A percentile compares a stretch with the other conserved stretches of the same genome.
These are phyloP conservation scores for Rhinopithecus roxellana DNA, from an alignment of 2,113 vertebrate species.

Conservation along the genomic window DNA sequence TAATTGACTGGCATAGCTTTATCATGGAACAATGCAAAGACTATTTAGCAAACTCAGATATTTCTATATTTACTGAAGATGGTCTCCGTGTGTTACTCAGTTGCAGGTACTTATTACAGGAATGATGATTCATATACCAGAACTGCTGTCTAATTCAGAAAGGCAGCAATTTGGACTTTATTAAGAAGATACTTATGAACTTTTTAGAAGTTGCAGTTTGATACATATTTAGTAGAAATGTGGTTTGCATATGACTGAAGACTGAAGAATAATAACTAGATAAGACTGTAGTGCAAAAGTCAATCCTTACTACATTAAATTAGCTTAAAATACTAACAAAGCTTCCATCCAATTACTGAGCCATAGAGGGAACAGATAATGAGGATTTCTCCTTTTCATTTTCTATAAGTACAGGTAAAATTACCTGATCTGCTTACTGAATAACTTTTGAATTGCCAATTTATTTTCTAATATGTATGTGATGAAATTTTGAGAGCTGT, in stretches of 20 bases:
- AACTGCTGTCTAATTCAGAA: conserved; percentile 55
- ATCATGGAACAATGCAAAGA: conserved; percentile 48
- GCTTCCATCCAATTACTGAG: conserved; percentile 24
- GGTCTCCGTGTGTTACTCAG: conserved; percentile 59
- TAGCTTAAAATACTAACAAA: conserved; percentile 43
- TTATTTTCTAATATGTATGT: conserved; percentile 8
- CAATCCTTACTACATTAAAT: conserved; percentile 12
- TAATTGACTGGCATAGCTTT: conserved; percentile 51
- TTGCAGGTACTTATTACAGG: conserved; percentile 59
- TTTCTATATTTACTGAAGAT: conserved; percentile 56
- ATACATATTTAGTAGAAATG: conserved; percentile 56
- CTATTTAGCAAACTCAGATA: conserved; percentile 62
- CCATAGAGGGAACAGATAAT: not conserved
- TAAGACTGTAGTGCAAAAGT: not conserved
- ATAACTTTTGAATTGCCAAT: not conserved
- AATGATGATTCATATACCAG: conserved; percentile 27
- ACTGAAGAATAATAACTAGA: conserved; percentile 24
- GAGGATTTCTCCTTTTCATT: not conserved
- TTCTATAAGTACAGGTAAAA: not conserved
- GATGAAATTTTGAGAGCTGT: conserved; percentile 45
- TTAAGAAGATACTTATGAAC: conserved; percentile 52
- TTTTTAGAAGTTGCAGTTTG: conserved; percentile 45
- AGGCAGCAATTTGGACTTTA: conserved; percentile 35
- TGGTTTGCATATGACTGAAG: conserved; percentile 43
- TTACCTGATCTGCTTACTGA: not conserved